Conservation (phyloP, 2,113 vertebrate genomes). For the Dipodomys merriami region DNA sequence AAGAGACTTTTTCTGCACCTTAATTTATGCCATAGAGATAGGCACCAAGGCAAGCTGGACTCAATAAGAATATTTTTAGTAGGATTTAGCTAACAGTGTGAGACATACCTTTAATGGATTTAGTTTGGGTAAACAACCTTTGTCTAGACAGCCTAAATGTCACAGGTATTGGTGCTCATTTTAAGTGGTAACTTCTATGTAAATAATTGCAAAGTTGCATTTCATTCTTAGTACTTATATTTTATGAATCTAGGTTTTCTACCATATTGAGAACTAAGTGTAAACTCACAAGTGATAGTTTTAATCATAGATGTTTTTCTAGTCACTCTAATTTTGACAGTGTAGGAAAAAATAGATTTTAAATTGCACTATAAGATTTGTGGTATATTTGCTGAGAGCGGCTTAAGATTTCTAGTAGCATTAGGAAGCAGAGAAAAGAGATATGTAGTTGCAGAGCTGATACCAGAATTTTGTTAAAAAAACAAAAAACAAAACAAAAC, state of each 20-base stretch:
- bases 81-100: conserved; percentile 80
- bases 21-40: conserved; percentile 78
- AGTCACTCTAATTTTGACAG: background rate
- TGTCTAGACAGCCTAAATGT: conserved; percentile 84
- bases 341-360: background rate
- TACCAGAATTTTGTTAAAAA: background rate
- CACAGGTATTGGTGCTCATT: conserved; percentile 80
- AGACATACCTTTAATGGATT: conserved; percentile 83
- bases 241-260: conserved; percentile 62
- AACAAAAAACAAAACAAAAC: background rate
- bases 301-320: background rate
- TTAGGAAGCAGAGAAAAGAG: background rate
- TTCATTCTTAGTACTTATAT: conserved; percentile 65
- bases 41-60: conserved; percentile 67
- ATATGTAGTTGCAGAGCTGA: background rate
- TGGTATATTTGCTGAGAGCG: background rate
- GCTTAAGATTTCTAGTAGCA: background rate
- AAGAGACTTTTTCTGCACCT: conserved; percentile 62
- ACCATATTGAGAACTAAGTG: conserved; percentile 14
- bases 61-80: conserved; percentile 79
- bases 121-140: conserved; percentile 83
- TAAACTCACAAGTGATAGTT: background rate
- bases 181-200: conserved; percentile 80
- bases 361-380: background rate
- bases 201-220: conserved; percentile 75